Evolutionary conservation across 2,888 invertebrate genomes (phyloP), one percentile per base, ranked within the genome.

Genomic region (Acanthosoma haemorrhoidale): DNA sequence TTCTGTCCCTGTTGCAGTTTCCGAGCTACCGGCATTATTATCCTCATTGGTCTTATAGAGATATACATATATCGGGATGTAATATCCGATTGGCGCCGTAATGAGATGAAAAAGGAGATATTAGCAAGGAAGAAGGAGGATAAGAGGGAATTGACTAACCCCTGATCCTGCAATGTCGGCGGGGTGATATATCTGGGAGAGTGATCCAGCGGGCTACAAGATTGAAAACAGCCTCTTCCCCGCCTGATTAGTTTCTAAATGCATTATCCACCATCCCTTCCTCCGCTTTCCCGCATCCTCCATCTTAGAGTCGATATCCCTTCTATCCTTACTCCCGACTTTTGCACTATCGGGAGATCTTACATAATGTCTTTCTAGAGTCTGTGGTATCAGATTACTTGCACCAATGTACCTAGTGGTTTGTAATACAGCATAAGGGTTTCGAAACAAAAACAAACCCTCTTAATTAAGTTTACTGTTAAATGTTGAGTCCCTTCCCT

Each of bases 181-280:
- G 21, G 25, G 5, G 6, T 11, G 51, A 51, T 51, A 29, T 51
- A 25, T 25, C 13, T n/a, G 51, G n/a, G n/a, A n/a, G 57, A 57
- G 36, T 57, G 25, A 21, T 25, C 57, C 43, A 18, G 67, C 15
- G 29, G 64, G 34, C 29, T 36, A 36, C 57, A 58, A 68, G 68
- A 68, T 68, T 68, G 68, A 68, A 68, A 68, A 68, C 68, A 64
- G 64, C 13, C 64, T 39, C 64, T 64, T 36, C 68, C 13, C 11
- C 68, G 68, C 11, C 29, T 68, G 68, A 68, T 68, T 68, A 68
- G 58, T 58, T 68, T 58, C 57, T 68, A 68, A 68, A 68, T 68
- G 68, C 57, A 68, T 68, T 68, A 68, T 58, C 58, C 57, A 9
- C 2, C 25, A 8, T 36, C 16, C 9, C 25, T 18, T 16, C 61